Evolutionary conservation across 2,113 vertebrate species (phyloP), one percentile per base, ranked within the genome.

Genomic region (Pardalotus punctatus): DNA sequence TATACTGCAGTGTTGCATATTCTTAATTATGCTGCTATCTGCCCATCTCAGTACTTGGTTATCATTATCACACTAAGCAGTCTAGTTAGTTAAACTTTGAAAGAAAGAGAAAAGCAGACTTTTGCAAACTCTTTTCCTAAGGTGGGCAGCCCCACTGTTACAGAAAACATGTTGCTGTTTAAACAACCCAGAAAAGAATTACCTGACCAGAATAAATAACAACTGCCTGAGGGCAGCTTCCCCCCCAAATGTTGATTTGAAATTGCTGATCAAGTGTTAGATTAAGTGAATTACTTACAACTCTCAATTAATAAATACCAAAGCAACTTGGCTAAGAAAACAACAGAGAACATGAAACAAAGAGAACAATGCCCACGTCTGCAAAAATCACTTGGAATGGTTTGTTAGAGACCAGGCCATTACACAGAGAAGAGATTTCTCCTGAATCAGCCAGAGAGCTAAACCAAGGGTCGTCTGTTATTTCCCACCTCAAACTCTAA

Each of bases 161-260:
- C 35, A 92, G 66, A 90, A 90, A 92, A 27, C 51, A 83, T 12
- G 56, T 70, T 92, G 82, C 72, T 92, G 65, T 95, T 96, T 94
- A 94, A 96, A 92, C 60, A 95, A 48, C 69, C 79, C 65, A 90
- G 90, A 90, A 90, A 88, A 42, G 79, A 93, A 93, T 86, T 82
- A 96, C 94, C 88, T 93, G 93, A 95, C 92, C 93, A 90, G 93
- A 94, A 97, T 95, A 96, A 93, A 64, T 94, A 96, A 81, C 82
- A 90, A 84, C 42, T 86, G 90, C 93, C 92, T 74, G 40, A 81
- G 88, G 96, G 53, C 71, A 92, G 45, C 76, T 92, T 96, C 85
- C 88, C 22, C 90, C 92, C 67, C 51, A 64, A 81, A 81, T 16
- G 67, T 70, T 78, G 82, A 74, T 90, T 73, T 78, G 31, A 96